Base-by-base conservation (phyloP, 2,888 invertebrate genomes). In the Polyommatus icarus region DNA sequence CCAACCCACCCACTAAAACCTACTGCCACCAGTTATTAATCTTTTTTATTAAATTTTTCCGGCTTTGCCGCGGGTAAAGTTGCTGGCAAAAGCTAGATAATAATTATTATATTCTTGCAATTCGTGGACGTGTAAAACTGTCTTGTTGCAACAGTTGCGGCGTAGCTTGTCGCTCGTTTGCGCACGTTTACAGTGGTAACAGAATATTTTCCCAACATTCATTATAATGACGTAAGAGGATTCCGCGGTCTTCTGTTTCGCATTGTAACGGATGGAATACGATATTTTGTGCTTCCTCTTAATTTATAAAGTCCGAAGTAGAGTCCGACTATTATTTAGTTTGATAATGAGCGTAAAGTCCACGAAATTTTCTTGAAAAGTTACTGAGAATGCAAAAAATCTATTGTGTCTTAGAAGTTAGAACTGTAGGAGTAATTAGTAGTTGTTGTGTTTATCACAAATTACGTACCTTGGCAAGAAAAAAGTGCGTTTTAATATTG, bases 161-260 rank as follows among this genome's bases (percentile, higher is more conserved):
- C 20, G 61, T 61, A 1, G 12, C 12, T 24, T 20, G 61, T 61
- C 10, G 61, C 29, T 20, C 61, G 72, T 73, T 73, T 73, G 40
- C 20, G n/a, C 29, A 73, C 24, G 50, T 73, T 50, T 50, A 24
- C 50, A 50, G 46, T 20, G 18, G 73, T 73, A 50, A 73, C 50
- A 6, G 50, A 73, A 73, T 73, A 73, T 73, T 50, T 73, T 24
- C 40, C 73, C 20, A 61, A 61, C 61, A 40, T 40, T 24, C 50
- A 36, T 73, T 50, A 46, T 20, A 73, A 24, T 73, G 46, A 73
- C 24, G 50, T 24, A 73, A 73, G 20, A 50, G 73, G 46, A 73
- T 18, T 73, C 50, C 46, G 15, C 24, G 50, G 4, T 73, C 50
- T 46, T 24, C 20, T 4, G 18, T 73, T 73, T 46, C 50, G 24